Percentiles rank a stretch among this genome's conserved stretches.
Conservation (phyloP, 2,888 invertebrate species). For the Synanthedon myopaeformis region DNA sequence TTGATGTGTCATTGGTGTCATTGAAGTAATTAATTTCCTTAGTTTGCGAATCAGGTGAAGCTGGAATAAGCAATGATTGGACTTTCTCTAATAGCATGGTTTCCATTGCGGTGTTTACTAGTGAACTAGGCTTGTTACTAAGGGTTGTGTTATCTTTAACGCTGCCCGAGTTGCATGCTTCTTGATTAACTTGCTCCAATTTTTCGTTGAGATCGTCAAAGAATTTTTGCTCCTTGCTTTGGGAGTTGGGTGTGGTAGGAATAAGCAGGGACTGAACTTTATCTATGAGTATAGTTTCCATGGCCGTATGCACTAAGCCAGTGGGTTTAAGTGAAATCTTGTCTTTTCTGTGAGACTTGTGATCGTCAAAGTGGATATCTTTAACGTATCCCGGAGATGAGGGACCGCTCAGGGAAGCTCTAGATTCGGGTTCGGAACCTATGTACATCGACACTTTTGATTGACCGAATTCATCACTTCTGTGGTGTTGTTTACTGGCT, state of each 20-base stretch:
- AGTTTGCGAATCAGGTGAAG: conserved; percentile 36
- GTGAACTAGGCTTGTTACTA: conserved; percentile 39
- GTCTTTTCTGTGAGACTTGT: conserved; percentile 26
- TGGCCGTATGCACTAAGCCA: conserved; percentile 63
- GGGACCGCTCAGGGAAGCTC: conserved; percentile 46
- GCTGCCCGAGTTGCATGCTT: conserved; percentile 9
- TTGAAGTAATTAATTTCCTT: conserved; percentile 45
- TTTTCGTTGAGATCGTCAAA: conserved; percentile 52
- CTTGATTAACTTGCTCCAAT: conserved; percentile 40
- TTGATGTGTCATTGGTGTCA: conserved; percentile 47
- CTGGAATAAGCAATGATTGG: conserved; percentile 47
- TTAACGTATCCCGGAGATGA: conserved; percentile 25
- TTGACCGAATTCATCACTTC: conserved; percentile 41
- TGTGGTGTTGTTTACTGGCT: conserved; percentile 32
- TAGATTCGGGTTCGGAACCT: conserved; percentile 56
- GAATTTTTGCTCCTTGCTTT: conserved; percentile 36
- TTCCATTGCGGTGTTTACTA: conserved; percentile 67
- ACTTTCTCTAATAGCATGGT: conserved; percentile 70
- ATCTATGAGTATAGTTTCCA: conserved; percentile 69
- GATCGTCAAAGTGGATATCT: conserved; percentile 28
- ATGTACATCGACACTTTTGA: conserved; percentile 57
- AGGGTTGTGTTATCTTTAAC: conserved; percentile 4
- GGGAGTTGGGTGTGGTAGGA: conserved; percentile 42
- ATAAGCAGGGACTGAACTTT: conserved; percentile 56
- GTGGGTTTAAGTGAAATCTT: conserved; percentile 37